Base-by-base conservation (phyloP, 2,113 vertebrate genomes). In the Martes martes region DNA sequence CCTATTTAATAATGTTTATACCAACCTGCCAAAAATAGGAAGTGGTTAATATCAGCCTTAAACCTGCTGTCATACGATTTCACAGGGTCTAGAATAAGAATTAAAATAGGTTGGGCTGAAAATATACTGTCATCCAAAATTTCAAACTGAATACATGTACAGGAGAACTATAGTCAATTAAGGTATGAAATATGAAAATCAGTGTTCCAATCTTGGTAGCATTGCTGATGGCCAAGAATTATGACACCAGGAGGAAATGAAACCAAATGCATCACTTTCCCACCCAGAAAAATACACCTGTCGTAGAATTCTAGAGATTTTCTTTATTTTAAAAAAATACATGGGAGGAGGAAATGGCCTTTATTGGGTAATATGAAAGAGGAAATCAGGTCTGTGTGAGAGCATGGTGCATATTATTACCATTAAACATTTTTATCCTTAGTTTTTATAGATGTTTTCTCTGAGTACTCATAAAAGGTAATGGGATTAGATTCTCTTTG, bases 291-390 rank as follows among this genome's bases (percentile, higher is more conserved):
- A 84, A 83, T 33, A 65, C 9, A 59, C 39, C 26, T 82, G 65
- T 74, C 52, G 79, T 33, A 71, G 73, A 65, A 67, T 80, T 61
- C 39, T 80, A 65, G 36, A 36, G 36, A 45, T 78, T 95, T 94
- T 85, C 92, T 93, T 95, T 88, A 95, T 93, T 80, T 47, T 0
- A 67, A 94, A 94, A 81, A 96, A 86, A 78, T n/a, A 83, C 21
- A 65, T 61, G 63, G 89, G 55, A 52, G 47, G 86, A 95, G 79
- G 93, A 98, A 95, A 97, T 94, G 97, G 91, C 67, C 71, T 93
- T 93, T 91, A 69, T 7, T 36, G 28, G 59, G 80, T 96, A 78
- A 93, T 39, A 80, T 84, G 82, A 91, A 84, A 89, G 86, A 87
- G 91, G 91, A 97, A 96, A 95, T 89, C 85, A 88, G 89, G 74